Evolutionary conservation across 2,888 invertebrate genomes (phyloP).

Genomic region (Agrotis exclamationis): DNA sequence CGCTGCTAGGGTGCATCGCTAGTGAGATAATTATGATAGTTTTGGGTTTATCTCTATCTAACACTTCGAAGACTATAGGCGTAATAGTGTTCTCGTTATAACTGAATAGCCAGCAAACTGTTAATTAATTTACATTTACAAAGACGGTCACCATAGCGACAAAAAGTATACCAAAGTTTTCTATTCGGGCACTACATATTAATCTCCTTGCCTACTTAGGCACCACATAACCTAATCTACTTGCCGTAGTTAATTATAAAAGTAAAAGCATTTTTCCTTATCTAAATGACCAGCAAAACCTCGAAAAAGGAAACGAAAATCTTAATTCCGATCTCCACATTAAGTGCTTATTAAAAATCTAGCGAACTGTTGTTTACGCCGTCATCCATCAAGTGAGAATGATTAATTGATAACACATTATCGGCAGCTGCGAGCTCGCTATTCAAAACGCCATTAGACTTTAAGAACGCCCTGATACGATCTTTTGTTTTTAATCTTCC

Average conservation of each 20-base stretch:
- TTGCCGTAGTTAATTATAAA: conserved; percentile 8
- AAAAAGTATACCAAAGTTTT: background rate
- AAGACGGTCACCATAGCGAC: background rate
- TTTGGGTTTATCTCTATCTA: no score
- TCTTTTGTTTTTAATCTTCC: conserved; percentile 65
- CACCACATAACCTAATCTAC: background rate
- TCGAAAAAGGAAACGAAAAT: conserved; percentile 35
- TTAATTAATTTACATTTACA: no score
- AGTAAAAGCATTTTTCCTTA: conserved; percentile 1
- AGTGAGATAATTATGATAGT: no score
- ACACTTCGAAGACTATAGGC: no score
- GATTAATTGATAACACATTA: conserved; percentile 81
- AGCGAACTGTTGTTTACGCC: conserved; percentile 72
- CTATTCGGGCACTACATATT: background rate
- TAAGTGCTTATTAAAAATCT: conserved; percentile 68
- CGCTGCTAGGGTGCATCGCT: no score
- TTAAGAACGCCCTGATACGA: conserved; percentile 60
- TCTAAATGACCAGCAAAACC: conserved; percentile 38
- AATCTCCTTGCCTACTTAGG: background rate
- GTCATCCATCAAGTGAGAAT: conserved; percentile 75
- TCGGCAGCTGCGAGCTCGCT: conserved; percentile 73
- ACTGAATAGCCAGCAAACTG: no score
- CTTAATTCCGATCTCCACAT: conserved; percentile 58
- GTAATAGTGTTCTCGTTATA: no score
- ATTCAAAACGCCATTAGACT: conserved; percentile 74